Percentiles rank a stretch among this genome's conserved stretches.
phyloP scores from a whole-genome alignment of 1,140 invertebrate genomes.

The Caligus rogercresseyi region DNA sequence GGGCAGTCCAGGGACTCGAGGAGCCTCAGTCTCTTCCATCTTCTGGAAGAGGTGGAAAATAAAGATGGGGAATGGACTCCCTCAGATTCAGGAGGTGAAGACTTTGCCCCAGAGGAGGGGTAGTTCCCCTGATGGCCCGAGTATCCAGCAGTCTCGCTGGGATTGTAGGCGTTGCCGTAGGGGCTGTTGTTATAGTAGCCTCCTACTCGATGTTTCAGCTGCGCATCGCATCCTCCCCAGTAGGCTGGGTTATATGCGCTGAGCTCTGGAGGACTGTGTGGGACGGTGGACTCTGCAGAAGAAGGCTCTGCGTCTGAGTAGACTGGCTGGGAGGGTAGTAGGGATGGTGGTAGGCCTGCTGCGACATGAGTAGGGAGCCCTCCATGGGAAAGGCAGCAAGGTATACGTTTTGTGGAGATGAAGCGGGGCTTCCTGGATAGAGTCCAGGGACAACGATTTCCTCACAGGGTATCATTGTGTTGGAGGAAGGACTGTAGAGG shows the following conservation, averaged over 20 bases:
- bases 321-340: not conserved
- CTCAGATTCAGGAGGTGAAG: too few species aligned
- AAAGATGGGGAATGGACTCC: too few species aligned
- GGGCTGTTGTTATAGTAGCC: not conserved
- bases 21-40: not conserved
- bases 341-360: not conserved
- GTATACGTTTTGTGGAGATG: not conserved
- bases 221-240: not conserved
- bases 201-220: not conserved
- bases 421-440: not conserved
- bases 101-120: not conserved
- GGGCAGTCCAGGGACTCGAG: not conserved
- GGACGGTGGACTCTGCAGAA: conserved; percentile 15
- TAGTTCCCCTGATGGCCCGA: not conserved
- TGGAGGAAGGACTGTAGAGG: conserved; percentile 14
- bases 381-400: conserved; percentile 16
- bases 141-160: conserved; percentile 1
- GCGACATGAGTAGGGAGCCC: not conserved
- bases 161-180: conserved; percentile 1
- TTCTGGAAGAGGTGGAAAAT: too few species aligned
- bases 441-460: conserved; percentile 13
- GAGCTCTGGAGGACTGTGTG: conserved; percentile 11
- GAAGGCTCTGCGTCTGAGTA: conserved; percentile 4
- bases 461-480: conserved; percentile 19
- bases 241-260: conserved; percentile 6